A percentile compares a stretch with the other conserved stretches of the same genome.
Conservation (phyloP, 2,888 invertebrate species). For the Cyclophora albipunctata region DNA sequence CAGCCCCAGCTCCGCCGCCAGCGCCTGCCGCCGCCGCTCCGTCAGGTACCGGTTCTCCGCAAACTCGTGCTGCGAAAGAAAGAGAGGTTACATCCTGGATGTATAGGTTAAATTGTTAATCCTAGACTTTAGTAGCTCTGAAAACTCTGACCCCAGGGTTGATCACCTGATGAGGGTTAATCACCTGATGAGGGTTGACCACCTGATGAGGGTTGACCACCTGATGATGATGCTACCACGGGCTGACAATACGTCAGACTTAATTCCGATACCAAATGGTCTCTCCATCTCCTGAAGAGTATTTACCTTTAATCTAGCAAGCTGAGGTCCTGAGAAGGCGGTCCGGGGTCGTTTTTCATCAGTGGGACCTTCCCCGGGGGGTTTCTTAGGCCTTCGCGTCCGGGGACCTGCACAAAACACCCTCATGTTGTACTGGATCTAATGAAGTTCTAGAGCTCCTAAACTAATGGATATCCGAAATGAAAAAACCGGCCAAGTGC, state of each 20-base stretch:
- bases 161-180: too few species aligned
- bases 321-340: slow-evolving; percentile 95
- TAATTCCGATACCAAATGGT: too few species aligned
- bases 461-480: too few species aligned
- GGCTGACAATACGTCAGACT: too few species aligned
- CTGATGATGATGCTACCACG: too few species aligned
- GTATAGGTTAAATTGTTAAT: background rate
- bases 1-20: slow-evolving; percentile 92
- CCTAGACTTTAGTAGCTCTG: too few species aligned
- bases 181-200: too few species aligned
- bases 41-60: slow-evolving; percentile 94
- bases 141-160: too few species aligned
- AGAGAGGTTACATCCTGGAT: background rate
- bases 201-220: too few species aligned
- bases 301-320: slow-evolving; percentile 86
- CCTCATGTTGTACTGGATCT: slow-evolving; percentile 10
- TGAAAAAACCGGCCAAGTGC: too few species aligned
- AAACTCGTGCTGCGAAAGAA: slow-evolving; percentile 83
- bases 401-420: slow-evolving; percentile 67
- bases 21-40: slow-evolving; percentile 90
- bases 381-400: slow-evolving; percentile 73
- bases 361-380: slow-evolving; percentile 47
- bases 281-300: too few species aligned
- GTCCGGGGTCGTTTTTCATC: slow-evolving; percentile 96
- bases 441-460: too few species aligned